phyloP scores from a whole-genome alignment of 2,888 invertebrate genomes.

The Helobdella robusta region DNA sequence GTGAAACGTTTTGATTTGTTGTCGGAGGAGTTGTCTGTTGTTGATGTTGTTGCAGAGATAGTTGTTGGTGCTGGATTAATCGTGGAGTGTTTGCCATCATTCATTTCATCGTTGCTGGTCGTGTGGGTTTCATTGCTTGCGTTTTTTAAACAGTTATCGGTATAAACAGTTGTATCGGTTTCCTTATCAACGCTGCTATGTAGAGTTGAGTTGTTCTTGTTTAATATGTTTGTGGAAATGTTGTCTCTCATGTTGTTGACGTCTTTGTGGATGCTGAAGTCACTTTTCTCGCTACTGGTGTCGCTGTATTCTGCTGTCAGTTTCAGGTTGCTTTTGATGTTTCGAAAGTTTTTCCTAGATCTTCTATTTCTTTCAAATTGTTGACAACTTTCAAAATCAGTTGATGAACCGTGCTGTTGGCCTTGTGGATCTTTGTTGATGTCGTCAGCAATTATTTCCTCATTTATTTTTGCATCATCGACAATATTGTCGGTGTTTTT shows the following conservation, averaged over 20 bases:
- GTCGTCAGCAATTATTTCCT: not conserved
- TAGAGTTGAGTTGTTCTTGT: too few species aligned
- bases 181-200: too few species aligned
- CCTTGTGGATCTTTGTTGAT: not conserved
- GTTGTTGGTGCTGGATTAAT: slow-evolving; percentile 3
- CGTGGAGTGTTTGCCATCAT: too few species aligned
- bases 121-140: too few species aligned
- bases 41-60: not conserved
- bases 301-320: slow-evolving; percentile 9
- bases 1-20: too few species aligned
- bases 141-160: too few species aligned
- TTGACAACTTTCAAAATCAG: not conserved
- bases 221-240: too few species aligned
- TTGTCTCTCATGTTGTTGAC: not conserved
- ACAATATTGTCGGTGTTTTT: too few species aligned
- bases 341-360: not conserved
- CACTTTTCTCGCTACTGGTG: not conserved
- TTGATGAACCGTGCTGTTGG: not conserved
- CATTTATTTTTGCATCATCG: too few species aligned
- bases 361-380: not conserved
- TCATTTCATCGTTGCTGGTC: too few species aligned
- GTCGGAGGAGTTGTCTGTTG: too few species aligned
- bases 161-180: too few species aligned
- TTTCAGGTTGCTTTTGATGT: not conserved
- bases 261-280: slow-evolving; percentile 1